Base-by-base conservation (phyloP, 1,140 invertebrate genomes). In the Heliconius hewitsoni region DNA sequence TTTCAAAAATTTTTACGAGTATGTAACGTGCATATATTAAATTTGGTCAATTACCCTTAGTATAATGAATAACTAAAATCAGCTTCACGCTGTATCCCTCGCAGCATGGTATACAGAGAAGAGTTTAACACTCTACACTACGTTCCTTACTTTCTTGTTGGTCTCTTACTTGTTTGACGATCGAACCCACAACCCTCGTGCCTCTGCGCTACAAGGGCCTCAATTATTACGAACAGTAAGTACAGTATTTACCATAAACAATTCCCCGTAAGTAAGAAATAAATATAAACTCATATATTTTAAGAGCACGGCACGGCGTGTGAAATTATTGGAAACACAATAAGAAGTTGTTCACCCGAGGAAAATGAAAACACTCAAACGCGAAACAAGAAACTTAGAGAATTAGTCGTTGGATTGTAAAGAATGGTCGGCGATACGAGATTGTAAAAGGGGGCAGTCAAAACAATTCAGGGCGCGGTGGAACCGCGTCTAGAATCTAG, bases 331-430 rank as follows among this genome's bases (percentile, higher is more conserved):
- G 84, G 76, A 85, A 85, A 81, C 83, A 80, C 77, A 88, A 88
- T 74, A 60, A 85, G 80, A 72, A 77, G 79, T 84, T 85, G 85
- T 84, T 86, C 79, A 78, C 39, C 30, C 52, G 78, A 86, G 74
- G 79, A 84, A 84, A 87, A 88, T 82, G 80, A 86, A 89, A 85
- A 88, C 79, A 85, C 85, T 84, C 77, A 37, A 79, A 81, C 78
- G 77, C 77, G 70, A 75, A 81, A 79, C 83, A 84, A 86, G 87
- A 82, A 87, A 87, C 84, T 83, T 78, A 78, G 83, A 82, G 83
- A 81, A 86, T 86, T 90, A 88, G 89, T 87, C 86, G 84, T 79
- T 79, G 80, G 79, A 78, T 77, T 79, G 83, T 87, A 85, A 46
- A 46, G 42, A 46, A 88, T 88, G 74, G 83, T 77, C 57, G 81